Evolutionary conservation across 2,888 invertebrate genomes (phyloP), one percentile per base, ranked within the genome.

Genomic region (Charanyca ferruginea): DNA sequence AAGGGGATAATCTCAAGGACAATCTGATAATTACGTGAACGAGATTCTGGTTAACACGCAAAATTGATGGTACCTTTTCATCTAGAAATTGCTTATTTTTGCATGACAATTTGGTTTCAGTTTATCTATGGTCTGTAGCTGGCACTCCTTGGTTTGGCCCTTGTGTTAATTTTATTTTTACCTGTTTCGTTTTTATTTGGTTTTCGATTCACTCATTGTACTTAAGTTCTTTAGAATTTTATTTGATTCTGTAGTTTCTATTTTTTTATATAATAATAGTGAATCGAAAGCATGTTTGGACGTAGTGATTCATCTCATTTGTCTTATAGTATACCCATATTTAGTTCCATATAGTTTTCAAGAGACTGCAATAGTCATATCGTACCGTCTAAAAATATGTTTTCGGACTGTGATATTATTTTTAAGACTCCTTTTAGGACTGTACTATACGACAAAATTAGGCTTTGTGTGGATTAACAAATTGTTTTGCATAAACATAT

Each of bases 71-170:
- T 90, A 85, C 65, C 76, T 79, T 62, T 87, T 89, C 85, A 85
- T 87, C 89, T 92, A 91, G 90, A 88, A 83, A 86, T 81, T 86
- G 94, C 94, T 95, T 94, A 79, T 87, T 88, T 90, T 87, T 93
- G 95, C 95, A 95, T 95, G 95, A 86, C 80, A 88, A 88, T 90
- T 86, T 32, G 78, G 85, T 91, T 89, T 89, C 83, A 87, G 77
- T 87, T 86, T 82, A 85, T 83, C 85, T 89, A 86, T 92, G 87
- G 90, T 94, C 92, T 91, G 94, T 94, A 95, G 94, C 91, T 94
- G 95, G 95, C 95, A 95, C 95, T 91, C 93, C 91, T 91, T 94
- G 94, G 95, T 94, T 94, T 93, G 94, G 94, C 93, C 93, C 94
- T 93, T 93, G 91, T 93, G 88, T 92, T 89, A 84, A 84, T 85